Percentiles rank a stretch among this genome's conserved stretches.
phyloP scores from a whole-genome alignment of 2,113 vertebrate genomes.

The Psilopsiagon aymara region DNA sequence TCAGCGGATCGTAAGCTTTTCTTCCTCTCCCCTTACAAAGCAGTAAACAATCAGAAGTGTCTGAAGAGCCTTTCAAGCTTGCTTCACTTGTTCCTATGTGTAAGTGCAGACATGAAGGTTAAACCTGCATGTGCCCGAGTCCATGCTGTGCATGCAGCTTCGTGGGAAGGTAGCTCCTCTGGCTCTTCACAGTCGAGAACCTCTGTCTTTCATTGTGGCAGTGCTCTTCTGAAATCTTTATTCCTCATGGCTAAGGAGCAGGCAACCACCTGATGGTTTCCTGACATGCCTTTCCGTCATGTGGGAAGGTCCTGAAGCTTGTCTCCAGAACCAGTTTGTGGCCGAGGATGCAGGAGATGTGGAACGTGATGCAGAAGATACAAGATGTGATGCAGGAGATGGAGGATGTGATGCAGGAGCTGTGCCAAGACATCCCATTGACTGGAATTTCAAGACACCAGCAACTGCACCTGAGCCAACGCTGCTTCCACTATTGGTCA shows the following conservation, averaged over 20 bases:
- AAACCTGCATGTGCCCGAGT: background rate
- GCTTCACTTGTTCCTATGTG: background rate
- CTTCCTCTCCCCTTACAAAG: background rate
- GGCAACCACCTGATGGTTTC: background rate
- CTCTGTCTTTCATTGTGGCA: background rate
- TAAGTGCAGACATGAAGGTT: background rate
- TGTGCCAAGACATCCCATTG: background rate
- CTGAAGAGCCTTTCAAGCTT: background rate
- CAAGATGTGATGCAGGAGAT: too few species aligned
- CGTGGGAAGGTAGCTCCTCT: background rate
- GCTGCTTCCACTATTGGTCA: background rate
- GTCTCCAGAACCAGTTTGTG: background rate
- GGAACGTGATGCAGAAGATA: background rate
- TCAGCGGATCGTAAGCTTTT: background rate
- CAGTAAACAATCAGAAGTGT: background rate
- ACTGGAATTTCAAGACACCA: accelerated
- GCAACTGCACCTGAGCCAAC: background rate
- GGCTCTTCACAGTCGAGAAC: background rate
- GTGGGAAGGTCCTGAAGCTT: background rate
- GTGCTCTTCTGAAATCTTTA: background rate
- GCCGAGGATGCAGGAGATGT: background rate
- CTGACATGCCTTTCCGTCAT: background rate
- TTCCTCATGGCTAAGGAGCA: background rate
- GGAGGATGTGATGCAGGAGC: background rate
- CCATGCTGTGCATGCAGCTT: background rate